Evolutionary conservation across 2,797 vertebrate genomes (phyloP), one percentile per base, ranked within the genome.

Genomic region (Chelidonichthys spinosus): DNA sequence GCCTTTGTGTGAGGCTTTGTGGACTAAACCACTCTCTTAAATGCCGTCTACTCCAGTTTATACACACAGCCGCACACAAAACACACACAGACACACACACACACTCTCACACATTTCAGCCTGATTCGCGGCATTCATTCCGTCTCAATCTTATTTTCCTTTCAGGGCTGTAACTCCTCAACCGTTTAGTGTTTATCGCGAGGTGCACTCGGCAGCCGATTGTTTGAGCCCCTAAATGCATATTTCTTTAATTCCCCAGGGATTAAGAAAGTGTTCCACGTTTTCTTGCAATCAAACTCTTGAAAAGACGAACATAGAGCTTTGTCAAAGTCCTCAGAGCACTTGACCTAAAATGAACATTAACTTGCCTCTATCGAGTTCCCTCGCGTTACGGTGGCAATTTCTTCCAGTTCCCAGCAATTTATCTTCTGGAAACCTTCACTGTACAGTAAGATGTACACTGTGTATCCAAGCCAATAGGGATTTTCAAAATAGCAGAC

Each of bases 141-240:
- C 5, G 8, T 78, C 76, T 80, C 81, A 84, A 85, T 89, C 85
- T 86, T 88, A 82, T 89, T 93, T 90, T 79, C 81, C 74, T 89
- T 86, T 86, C 79, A 77, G 63, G 46, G 65, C 81, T 77, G 80
- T 62, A 87, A 83, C 84, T 88, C 58, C 76, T 91, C 76, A 90
- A 87, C 83, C 87, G 55, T 89, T 89, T 61, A 86, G 79, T 84
- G 71, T 89, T 92, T 87, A 92, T 92, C 82, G 36, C 74, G 69
- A 81, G 82, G 77, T 81, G 85, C 88, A 85, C 87, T 81, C 74
- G 79, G 75, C 18, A 5, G 54, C 15, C 76, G 69, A 91, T 90
- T 90, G 89, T 93, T 87, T 83, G 87, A 87, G 83, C 73, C 78
- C 81, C 70, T 89, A 85, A 88, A 90, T 78, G 72, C 87, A 88